phyloP scores from a whole-genome alignment of 2,888 invertebrate genomes.

The Trissonchulus latispiculum region DNA sequence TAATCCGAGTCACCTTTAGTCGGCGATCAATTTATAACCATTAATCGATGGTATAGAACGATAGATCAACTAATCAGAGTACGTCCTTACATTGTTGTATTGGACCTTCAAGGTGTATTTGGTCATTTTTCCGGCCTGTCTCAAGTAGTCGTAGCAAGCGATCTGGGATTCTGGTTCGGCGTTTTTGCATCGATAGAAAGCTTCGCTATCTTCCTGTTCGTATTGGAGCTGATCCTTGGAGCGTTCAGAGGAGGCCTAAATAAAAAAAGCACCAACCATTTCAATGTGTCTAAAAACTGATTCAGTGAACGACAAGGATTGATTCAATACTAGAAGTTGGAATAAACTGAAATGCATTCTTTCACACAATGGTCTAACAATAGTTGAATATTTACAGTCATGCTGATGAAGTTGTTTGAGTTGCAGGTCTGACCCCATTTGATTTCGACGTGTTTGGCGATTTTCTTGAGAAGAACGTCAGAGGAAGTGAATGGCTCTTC shows the following conservation, averaged over 20 bases:
- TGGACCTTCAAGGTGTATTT: neutral
- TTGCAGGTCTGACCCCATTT: conserved; percentile 18
- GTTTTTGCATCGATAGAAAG: conserved; percentile 1
- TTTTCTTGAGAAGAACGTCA: conserved; percentile 12
- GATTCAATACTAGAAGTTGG: no score
- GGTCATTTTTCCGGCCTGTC: conserved; percentile 8
- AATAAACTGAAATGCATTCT: no score
- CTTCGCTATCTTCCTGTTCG: conserved; percentile 7
- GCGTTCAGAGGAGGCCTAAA: conserved; percentile 15
- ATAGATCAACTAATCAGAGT: no score
- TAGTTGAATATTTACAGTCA: no score
- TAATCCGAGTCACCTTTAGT: no score
- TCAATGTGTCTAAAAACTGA: no score
- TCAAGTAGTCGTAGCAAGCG: conserved; percentile 15
- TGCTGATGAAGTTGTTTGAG: conserved; percentile 18
- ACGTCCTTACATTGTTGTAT: conserved; percentile 17
- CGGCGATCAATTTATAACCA: no score
- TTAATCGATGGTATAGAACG: no score
- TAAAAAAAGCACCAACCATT: no score
- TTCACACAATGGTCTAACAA: no score
- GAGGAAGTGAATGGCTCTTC: neutral
- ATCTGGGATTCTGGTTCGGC: conserved; percentile 11
- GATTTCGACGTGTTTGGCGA: neutral
- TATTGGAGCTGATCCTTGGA: neutral
- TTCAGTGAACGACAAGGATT: no score